Evolutionary conservation across 1,140 invertebrate genomes (phyloP).

Genomic region (Pomacea maculata): DNA sequence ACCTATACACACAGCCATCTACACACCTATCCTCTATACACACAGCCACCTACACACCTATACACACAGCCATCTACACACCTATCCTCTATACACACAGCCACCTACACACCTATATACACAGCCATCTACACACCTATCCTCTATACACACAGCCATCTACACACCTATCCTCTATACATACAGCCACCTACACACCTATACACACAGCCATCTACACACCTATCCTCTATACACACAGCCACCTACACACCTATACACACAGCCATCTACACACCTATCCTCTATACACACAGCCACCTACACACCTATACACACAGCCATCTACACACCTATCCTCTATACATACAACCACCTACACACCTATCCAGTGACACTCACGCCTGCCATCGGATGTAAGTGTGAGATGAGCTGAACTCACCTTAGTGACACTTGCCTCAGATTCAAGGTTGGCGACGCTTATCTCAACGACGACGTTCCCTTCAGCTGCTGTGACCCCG

Average conservation of each 20-base stretch:
- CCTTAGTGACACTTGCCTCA: neutral
- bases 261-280: neutral
- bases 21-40: too few species aligned
- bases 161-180: neutral
- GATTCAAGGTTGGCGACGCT: conserved; percentile 8
- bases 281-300: neutral
- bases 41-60: neutral
- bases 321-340: neutral
- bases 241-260: neutral
- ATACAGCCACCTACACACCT: neutral
- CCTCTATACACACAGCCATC: neutral
- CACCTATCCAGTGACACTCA: neutral
- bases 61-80: neutral
- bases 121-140: neutral
- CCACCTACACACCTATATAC: neutral
- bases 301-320: neutral
- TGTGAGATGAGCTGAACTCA: neutral
- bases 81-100: neutral
- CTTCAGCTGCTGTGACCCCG: conserved; percentile 57
- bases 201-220: neutral
- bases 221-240: neutral
- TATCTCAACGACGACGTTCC: conserved; percentile 52
- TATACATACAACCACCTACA: neutral
- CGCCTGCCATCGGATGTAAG: neutral
- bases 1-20: too few species aligned